phyloP scores from a whole-genome alignment of 2,113 vertebrate genomes.

The Myotis davidii region DNA sequence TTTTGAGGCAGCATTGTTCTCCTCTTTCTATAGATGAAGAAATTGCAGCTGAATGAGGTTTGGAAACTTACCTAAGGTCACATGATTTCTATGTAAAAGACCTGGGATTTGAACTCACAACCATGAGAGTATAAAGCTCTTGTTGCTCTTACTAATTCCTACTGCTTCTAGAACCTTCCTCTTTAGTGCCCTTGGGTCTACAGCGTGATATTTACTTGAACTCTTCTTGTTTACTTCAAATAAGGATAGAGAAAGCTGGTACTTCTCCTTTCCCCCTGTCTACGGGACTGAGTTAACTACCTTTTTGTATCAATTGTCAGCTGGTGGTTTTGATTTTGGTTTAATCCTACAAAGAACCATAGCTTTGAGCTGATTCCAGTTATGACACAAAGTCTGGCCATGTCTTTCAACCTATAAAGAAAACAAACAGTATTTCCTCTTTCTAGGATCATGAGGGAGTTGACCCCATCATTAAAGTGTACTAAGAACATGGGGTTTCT shows the following conservation, averaged over 20 bases:
- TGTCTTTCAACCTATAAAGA: constrained; percentile 16
- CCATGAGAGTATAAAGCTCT: background rate
- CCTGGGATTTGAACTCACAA: background rate
- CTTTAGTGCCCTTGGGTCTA: background rate
- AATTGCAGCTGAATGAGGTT: background rate
- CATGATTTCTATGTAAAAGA: background rate
- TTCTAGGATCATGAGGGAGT: background rate
- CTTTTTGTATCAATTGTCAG: background rate
- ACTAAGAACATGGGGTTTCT: background rate
- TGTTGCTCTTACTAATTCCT: background rate
- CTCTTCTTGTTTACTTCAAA: background rate
- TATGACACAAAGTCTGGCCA: background rate
- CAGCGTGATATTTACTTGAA: background rate
- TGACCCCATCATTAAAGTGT: background rate
- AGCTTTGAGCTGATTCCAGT: background rate
- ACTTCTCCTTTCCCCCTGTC: background rate
- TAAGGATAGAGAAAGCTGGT: background rate
- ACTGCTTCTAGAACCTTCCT: background rate
- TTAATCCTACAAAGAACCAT: constrained; percentile 20
- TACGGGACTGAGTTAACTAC: background rate
- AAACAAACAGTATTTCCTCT: constrained; percentile 29
- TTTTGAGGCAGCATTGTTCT: background rate
- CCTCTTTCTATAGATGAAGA: background rate
- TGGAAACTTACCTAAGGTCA: background rate
- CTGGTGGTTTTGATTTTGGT: constrained; percentile 19